A percentile compares a stretch with the other conserved stretches of the same genome.
Evolutionary conservation across 64 coral and sea anemone species (phyloP).

Genomic region (Hydrozoanthus tunicans): DNA sequence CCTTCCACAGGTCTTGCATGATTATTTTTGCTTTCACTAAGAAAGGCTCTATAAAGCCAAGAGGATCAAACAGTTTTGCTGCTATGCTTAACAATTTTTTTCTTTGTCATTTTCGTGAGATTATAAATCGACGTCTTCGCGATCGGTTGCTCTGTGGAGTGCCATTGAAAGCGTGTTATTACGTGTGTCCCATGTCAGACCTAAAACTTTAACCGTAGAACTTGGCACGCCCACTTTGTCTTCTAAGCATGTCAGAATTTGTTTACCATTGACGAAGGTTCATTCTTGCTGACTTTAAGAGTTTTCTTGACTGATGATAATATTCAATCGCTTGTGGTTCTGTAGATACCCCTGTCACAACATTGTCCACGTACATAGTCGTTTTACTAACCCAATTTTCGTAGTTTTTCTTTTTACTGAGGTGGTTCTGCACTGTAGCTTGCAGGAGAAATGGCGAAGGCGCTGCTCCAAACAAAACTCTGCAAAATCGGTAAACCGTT

Average conservation of each 20-base stretch:
- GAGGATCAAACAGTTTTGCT: not conserved
- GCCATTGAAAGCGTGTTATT: not conserved
- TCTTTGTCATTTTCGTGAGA: not conserved
- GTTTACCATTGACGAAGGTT: constrained; percentile 8
- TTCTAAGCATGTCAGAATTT: not conserved
- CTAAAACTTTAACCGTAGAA: constrained; percentile 1
- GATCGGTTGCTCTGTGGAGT: not conserved
- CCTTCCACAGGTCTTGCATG: not conserved
- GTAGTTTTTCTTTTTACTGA: not conserved
- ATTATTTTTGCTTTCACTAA: constrained; percentile 11
- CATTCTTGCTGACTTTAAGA: constrained; percentile 8
- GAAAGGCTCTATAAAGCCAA: not conserved
- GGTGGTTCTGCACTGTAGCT: not conserved
- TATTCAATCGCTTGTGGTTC: constrained; percentile 24
- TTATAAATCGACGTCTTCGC: not conserved
- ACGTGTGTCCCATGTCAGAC: not conserved
- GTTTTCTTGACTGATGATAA: constrained; percentile 36
- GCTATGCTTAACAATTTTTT: not conserved
- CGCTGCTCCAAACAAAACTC: not conserved
- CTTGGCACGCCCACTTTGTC: not conserved
- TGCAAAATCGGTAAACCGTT: not conserved
- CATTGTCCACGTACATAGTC: constrained; percentile 29
- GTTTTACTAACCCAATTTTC: constrained; percentile 2
- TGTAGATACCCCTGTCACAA: constrained; percentile 11
- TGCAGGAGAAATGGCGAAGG: constrained; percentile 9